Conservation (phyloP, 2,797 vertebrate genomes). For the Poeciliopsis presidionis region DNA sequence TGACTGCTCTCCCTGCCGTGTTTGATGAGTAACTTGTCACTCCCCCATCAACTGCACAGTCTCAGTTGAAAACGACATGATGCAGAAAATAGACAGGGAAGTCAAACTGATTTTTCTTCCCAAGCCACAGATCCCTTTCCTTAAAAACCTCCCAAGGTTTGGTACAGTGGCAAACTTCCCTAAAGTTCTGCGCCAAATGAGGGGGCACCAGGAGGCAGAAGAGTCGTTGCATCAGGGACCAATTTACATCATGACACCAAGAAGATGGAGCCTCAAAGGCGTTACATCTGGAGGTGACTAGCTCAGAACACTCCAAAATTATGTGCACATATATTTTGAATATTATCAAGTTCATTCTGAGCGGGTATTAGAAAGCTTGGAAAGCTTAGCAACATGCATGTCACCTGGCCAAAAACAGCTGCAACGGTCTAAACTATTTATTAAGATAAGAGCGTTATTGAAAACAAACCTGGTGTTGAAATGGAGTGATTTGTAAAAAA, state of each 20-base stretch:
- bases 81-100: slow-evolving; percentile 14
- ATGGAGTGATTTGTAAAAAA: background rate
- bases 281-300: slow-evolving; percentile 71
- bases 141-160: slow-evolving; percentile 16
- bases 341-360: slow-evolving; percentile 59
- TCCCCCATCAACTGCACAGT: slow-evolving; percentile 7
- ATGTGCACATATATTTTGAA: slow-evolving; percentile 69
- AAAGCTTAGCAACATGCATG: slow-evolving; percentile 46
- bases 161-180: slow-evolving; percentile 21
- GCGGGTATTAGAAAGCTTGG: slow-evolving; percentile 38
- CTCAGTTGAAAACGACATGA: slow-evolving; percentile 25
- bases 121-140: slow-evolving; percentile 4
- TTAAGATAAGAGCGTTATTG: slow-evolving; percentile 21
- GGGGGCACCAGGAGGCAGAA: slow-evolving; percentile 47
- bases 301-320: slow-evolving; percentile 54
- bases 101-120: slow-evolving; percentile 17
- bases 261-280: slow-evolving; percentile 67
- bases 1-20: slow-evolving; percentile 33
- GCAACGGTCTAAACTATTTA: slow-evolving; percentile 23
- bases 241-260: slow-evolving; percentile 71
- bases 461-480: slow-evolving; percentile 24
- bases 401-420: slow-evolving; percentile 6
- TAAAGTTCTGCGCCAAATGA: slow-evolving; percentile 34
- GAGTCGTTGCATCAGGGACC: slow-evolving; percentile 65
- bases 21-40: slow-evolving; percentile 47